Evolutionary conservation across 2,797 vertebrate species (phyloP).

Genomic region (Gymnoscopelus microlampas): DNA sequence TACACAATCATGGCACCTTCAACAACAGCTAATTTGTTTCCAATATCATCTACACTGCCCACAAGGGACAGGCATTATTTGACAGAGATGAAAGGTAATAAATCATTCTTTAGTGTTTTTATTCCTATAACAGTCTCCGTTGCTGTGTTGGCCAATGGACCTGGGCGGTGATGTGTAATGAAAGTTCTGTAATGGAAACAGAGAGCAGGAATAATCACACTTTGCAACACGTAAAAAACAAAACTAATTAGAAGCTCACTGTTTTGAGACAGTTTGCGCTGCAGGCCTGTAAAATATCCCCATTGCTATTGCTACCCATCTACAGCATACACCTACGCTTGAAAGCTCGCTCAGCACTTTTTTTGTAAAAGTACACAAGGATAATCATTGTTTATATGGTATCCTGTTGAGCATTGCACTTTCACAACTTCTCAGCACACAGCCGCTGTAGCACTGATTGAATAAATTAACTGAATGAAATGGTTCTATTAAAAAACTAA

Average conservation of each 20-base stretch:
- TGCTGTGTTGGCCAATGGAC: conserved; percentile 23
- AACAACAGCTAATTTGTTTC: background rate
- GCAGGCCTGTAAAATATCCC: conserved; percentile 42
- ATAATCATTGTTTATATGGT: no score
- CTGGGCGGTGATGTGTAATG: conserved; percentile 33
- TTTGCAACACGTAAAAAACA: conserved; percentile 49
- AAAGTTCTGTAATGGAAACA: conserved; percentile 60
- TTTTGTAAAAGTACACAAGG: background rate
- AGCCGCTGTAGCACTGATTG: no score
- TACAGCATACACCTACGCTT: background rate
- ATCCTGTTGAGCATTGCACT: no score
- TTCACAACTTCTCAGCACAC: no score
- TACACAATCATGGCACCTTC: background rate
- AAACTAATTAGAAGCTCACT: conserved; percentile 50
- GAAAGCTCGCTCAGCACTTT: background rate
- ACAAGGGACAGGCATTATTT: conserved; percentile 40
- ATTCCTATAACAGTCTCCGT: conserved; percentile 20
- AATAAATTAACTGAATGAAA: no score
- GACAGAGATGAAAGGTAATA: conserved; percentile 50
- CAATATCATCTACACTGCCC: background rate
- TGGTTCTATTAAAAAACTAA: no score
- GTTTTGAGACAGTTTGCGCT: conserved; percentile 26
- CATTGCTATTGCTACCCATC: conserved; percentile 31
- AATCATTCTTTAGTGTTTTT: conserved; percentile 52
- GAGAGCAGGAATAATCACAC: conserved; percentile 59